A percentile compares a stretch with the other conserved stretches of the same genome.
phyloP scores from a whole-genome alignment of 92 coral and sea anemone species.

The Desmophyllum pertusum region DNA sequence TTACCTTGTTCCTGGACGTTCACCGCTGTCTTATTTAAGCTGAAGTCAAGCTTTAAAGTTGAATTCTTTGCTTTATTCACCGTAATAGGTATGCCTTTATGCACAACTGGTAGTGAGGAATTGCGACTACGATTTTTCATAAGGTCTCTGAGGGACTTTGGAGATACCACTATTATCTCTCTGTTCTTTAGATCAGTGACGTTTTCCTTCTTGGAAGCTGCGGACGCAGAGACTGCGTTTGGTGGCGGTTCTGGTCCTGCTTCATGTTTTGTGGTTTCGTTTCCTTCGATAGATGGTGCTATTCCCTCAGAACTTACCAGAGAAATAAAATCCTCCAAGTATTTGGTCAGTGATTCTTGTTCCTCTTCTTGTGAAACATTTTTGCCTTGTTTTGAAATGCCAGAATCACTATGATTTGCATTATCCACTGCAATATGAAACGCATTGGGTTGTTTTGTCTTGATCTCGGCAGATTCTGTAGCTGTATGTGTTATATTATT shows the following conservation, averaged over 20 bases:
- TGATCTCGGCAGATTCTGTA: not conserved
- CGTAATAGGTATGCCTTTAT: not conserved
- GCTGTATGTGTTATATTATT: not conserved
- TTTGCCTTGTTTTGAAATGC: not conserved
- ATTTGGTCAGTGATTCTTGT: conserved; percentile 37
- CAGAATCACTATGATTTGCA: not conserved
- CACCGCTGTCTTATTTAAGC: not conserved
- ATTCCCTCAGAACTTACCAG: not conserved
- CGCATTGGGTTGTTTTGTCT: not conserved
- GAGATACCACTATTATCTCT: conserved; percentile 31
- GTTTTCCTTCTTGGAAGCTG: conserved; percentile 36
- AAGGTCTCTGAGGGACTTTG: conserved; percentile 32
- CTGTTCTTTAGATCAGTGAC: conserved; percentile 28
- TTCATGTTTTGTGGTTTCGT: not conserved
- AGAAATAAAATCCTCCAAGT: conserved; percentile 34
- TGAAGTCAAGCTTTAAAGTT: not conserved
- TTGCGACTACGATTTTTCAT: conserved; percentile 24
- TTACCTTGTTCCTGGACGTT: not conserved
- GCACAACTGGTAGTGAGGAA: not conserved
- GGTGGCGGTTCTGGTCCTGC: not conserved
- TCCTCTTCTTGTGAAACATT: conserved; percentile 2
- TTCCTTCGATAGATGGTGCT: not conserved
- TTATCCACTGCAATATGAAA: not conserved
- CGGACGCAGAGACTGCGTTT: not conserved
- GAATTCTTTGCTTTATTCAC: not conserved